Base-by-base conservation (phyloP, 2,113 vertebrate species). In the Zosterops borbonicus region DNA sequence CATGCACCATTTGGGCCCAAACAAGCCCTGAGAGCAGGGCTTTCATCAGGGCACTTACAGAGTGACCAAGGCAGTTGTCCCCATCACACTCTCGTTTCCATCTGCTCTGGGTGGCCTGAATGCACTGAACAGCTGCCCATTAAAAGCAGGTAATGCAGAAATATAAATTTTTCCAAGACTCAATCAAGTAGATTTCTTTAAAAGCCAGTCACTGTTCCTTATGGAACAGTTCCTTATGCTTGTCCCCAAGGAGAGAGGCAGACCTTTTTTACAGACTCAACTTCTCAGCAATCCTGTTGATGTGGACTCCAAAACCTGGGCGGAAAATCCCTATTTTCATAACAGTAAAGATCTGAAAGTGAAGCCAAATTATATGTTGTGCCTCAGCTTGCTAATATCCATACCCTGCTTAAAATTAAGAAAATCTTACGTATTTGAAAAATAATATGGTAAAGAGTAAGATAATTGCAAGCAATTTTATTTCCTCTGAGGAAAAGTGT, bases 381-480 rank as follows among this genome's bases (percentile, higher is more conserved):
- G 14, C 24, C 83, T 37, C 44, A 37, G 3, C 17, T 69, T 73
- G 15, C 16, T 35, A 46, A 50, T 37, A 62, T 5, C 14, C 16
- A 1, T n/a, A 73, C 58, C 6, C 19, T 15, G 12, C 37, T 83
- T 49, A 55, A 77, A 69, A 47, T 19, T 9, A 33, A 59, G 16
- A 62, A 11, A 59, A 31, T 19, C 17, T 28, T 23, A 68, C 4
- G 4, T 46, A 19, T 37, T 44, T 58, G 14, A 87, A 84, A 87
- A 87, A 71, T 24, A 59, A 28, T 39, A 11, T 0, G 0, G 3
- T 31, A 74, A 92, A 59, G 6, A 68, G 10, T 9, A 81, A 65
- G 42, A 46, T 0, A 2, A 62, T 3, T 55, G 5, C 12, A 44
- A 24, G 12, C 1, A 35, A 24, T 17, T 85, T 80, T 27, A 80